Evolutionary conservation across 2,113 vertebrate genomes (phyloP), one percentile per base, ranked within the genome.

Genomic region (Chloropsis cyanopogon): DNA sequence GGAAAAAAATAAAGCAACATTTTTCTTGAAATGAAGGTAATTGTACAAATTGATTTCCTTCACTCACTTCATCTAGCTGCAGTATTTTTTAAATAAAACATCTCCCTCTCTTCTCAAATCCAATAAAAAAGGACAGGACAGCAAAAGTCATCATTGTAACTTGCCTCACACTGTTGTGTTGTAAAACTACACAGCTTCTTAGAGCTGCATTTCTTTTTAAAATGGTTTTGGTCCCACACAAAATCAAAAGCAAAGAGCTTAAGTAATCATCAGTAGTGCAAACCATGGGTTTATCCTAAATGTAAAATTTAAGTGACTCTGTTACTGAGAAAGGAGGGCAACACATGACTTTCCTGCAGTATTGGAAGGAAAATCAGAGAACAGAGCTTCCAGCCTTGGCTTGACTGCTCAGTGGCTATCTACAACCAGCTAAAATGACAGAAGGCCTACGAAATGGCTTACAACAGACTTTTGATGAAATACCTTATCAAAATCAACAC

Each of bases 401-500:
- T 37, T 59, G 76, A 59, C 70, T 73, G 79, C 86, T 56, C 54
- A 86, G 76, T 2, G 2, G 22, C 29, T 59, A 82, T 49, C 69
- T 68, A 61, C 60, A 56, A 35, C 69, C 86, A 56, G 44, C 35
- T 64, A 31, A 86, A 64, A 52, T 61, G 72, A 71, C 79, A 66
- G 60, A 78, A 65, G 15, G 39, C 29, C 42, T 39, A 63, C 4
- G 3, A 70, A 88, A 81, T 14, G 12, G 47, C 82, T 84, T 73
- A 24, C 64, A 88, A 66, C 56, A 75, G 71, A 41, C 31, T 75
- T 86, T 14, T 75, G 76, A 84, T 63, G 20, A 90, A 68, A 73
- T 39, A 54, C 42, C 47, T 88, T 39, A 71, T 56, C 86, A 73
- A 79, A 89, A 89, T 60, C 72, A 88, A 79, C 83, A 89, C 18